Percentiles rank a stretch among this genome's conserved stretches.
Conservation (phyloP, 2,888 invertebrate genomes). For the Protophormia terraenovae region DNA sequence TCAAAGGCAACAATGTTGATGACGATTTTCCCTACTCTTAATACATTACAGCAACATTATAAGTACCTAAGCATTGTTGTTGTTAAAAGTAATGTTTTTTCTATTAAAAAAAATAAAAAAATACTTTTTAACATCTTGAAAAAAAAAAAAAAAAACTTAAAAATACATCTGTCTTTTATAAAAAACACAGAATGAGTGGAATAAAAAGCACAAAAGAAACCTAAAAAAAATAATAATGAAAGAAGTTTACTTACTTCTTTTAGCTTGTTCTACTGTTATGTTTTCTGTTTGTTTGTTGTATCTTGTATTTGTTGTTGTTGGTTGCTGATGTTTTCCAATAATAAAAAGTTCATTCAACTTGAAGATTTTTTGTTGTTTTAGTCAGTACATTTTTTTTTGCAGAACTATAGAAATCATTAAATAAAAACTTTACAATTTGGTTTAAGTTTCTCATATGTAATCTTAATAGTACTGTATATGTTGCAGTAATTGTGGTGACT, state of each 20-base stretch:
- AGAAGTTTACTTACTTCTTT: constrained; percentile 10
- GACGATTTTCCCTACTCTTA: too few species aligned
- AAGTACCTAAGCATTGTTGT: not conserved
- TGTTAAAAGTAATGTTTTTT: constrained; percentile 1
- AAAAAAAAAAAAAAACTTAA: constrained; percentile 18
- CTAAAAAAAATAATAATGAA: not conserved
- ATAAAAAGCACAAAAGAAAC: constrained; percentile 6
- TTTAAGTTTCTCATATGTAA: constrained; percentile 3
- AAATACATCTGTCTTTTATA: constrained; percentile 35
- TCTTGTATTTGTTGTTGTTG: constrained; percentile 3
- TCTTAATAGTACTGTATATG: constrained; percentile 3
- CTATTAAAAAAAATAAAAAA: not conserved
- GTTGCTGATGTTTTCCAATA: not conserved
- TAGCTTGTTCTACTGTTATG: constrained; percentile 27
- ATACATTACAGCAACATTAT: not conserved
- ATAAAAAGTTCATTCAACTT: constrained; percentile 44
- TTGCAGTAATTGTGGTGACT: not conserved
- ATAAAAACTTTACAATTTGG: not conserved
- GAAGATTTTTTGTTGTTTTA: constrained; percentile 9
- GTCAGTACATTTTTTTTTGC: not conserved
- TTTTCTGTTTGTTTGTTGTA: not conserved
- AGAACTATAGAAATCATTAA: constrained; percentile 20
- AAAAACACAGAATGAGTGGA: not conserved
- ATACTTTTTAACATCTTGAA: not conserved
- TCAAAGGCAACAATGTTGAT: too few species aligned